Conservation (phyloP, 2,888 invertebrate species). For the Lapara coniferarum region DNA sequence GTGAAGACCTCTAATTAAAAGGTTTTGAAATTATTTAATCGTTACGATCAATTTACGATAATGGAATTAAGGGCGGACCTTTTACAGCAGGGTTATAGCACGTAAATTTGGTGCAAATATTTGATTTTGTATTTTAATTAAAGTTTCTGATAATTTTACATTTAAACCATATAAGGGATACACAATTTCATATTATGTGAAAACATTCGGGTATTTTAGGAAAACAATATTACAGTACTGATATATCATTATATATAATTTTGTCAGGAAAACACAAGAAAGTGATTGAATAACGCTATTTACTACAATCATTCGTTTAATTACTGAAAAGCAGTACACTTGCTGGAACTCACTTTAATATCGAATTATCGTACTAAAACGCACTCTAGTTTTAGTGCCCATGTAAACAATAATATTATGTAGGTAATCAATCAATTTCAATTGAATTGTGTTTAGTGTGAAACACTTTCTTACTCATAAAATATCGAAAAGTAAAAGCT, state of each 20-base stretch:
- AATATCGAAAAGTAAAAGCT: too few relatives aligned
- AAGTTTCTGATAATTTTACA: conserved; percentile 1
- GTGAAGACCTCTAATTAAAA: neutral
- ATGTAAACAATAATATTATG: too few relatives aligned
- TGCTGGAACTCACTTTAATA: too few relatives aligned
- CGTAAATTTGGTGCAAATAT: neutral
- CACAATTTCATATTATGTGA: neutral
- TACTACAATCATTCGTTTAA: neutral
- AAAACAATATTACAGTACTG: neutral
- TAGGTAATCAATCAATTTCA: too few relatives aligned
- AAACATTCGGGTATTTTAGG: neutral
- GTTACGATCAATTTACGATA: neutral
- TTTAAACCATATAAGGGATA: too few relatives aligned
- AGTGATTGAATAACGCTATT: too few relatives aligned
- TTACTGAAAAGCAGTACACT: neutral
- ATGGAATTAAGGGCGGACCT: neutral
- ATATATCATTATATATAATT: too few relatives aligned
- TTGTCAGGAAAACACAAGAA: too few relatives aligned
- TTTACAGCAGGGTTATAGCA: neutral
- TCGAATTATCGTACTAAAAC: too few relatives aligned
- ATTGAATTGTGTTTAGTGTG: too few relatives aligned
- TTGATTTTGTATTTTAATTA: neutral
- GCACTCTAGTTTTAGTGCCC: too few relatives aligned
- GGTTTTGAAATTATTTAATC: conserved; percentile 1
- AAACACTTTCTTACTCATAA: too few relatives aligned